Base-by-base conservation (phyloP, 2,113 vertebrate genomes). In the Hyla sarda region DNA sequence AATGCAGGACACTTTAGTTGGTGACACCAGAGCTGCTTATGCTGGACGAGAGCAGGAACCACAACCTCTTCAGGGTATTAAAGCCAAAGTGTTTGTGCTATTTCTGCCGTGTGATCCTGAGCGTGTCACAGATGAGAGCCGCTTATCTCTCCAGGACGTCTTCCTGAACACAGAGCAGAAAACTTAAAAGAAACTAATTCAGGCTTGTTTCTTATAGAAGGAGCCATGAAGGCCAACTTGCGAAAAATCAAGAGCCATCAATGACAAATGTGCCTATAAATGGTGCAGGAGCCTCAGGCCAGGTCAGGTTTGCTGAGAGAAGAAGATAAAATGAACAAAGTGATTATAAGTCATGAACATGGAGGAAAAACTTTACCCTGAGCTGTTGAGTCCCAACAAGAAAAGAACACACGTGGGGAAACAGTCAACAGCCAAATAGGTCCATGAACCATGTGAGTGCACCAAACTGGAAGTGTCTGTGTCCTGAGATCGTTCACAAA, bases 161-260 rank as follows among this genome's bases (percentile, higher is more conserved):
- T 77, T 25, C 45, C 47, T 65, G 73, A 77, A 78, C 74, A 41
- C 47, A n/a, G 21, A 78, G 83, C 60, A 34, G 58, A 69, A 69
- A 85, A 41, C 58, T 54, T 58, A 80, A 77, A 84, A 86, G 62
- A 79, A 71, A 77, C 65, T 77, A 77, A 84, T 60, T 58, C 54
- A n/a, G 37, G 41, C 56, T 23, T 19, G 16, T 28, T 65, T 19
- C 23, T 2, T 48, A 19, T 80, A 54, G 4, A 9, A 17, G 30
- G 32, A 13, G 32, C 1, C 23, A 17, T 32, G 47, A 77, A n/a
- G 60, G n/a, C n/a, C 45, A 12, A 34, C 73, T 19, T 12, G 47
- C 19, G 45, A 79, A 48, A 80, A 78, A 85, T 54, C 72, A 77
- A 78, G 47, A 71, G 84, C 45, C 10, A 45, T 50, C 73, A 50